Evolutionary conservation across 2,113 vertebrate species (phyloP), one percentile per base, ranked within the genome.

Genomic region (Apaloderma vittatum): DNA sequence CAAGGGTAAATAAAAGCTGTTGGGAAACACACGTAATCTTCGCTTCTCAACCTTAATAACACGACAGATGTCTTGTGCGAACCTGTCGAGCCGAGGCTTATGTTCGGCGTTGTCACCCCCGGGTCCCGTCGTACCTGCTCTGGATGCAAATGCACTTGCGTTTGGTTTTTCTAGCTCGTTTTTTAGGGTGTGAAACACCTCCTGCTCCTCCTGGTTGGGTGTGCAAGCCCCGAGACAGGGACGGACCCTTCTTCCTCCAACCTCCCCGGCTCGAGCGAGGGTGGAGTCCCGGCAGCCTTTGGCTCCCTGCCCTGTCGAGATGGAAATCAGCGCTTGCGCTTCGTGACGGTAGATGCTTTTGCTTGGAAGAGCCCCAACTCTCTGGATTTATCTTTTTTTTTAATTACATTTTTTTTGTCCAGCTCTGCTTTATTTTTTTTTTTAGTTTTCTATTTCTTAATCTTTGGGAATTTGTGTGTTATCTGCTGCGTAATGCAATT

Each of bases 61-160:
- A 13, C 40, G 40, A 4, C 36, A 24, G 80, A 55, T 72, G 63
- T 59, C 37, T 14, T 16, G 46, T 21, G 65, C 16, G 63, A 92
- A 12, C 59, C 86, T 15, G 65, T 51, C 0, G 6, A 88, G 74
- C 34, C 1, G 1, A 55, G 63, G 34, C 48, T 49, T 72, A 27
- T 46, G 80, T 29, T 92, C 3, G 1, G 8, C 0, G 2, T 24
- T 46, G 81, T 81, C 90, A 74, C 61, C 58, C 3, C 0, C 77
- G 20, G 24, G 36, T 70, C 74, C 61, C 1, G 0, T 4, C 19
- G 76, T 43, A 61, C 68, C 67, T 1, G 4, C 7, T 20, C 26
- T 0, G 4, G 37, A 9, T 52, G 40, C 5, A 34, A 54, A 51
- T 2, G 3, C 3, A 0, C 26, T 62, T 30, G 66, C 32, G 2